phyloP scores from a whole-genome alignment of 2,113 vertebrate genomes.

The Archilochus colubris region DNA sequence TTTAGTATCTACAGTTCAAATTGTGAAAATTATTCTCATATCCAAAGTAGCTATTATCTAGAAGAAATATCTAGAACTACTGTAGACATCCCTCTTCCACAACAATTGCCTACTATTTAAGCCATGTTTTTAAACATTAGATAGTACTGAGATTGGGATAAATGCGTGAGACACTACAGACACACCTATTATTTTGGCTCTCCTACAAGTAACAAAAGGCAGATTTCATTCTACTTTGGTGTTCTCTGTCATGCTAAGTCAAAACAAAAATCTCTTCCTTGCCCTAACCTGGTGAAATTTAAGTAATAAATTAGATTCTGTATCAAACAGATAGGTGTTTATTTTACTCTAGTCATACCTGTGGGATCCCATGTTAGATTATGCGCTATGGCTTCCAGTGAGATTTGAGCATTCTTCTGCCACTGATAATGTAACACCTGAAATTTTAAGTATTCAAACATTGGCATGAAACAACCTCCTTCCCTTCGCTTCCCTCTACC shows the following conservation, averaged over 20 bases:
- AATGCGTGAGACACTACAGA: fast-evolving
- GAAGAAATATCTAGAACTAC: not conserved
- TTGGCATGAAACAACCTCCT: not conserved
- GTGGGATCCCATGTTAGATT: conserved; percentile 94
- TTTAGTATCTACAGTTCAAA: not conserved
- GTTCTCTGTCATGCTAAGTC: not conserved
- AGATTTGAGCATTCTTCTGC: conserved; percentile 94
- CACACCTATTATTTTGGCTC: not conserved
- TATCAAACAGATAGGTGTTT: not conserved
- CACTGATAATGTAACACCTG: conserved; percentile 90
- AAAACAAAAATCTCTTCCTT: not conserved
- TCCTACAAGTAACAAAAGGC: not conserved
- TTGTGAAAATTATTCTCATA: not conserved
- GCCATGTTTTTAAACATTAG: not conserved
- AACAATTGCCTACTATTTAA: not conserved
- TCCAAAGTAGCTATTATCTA: not conserved
- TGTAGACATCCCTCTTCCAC: not conserved
- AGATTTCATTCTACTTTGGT: not conserved
- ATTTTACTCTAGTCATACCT: conserved; percentile 76
- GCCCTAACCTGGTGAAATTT: not conserved
- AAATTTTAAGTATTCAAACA: conserved; percentile 20
- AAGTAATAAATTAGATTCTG: not conserved
- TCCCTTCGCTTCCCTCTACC: not conserved
- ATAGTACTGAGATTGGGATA: not conserved
- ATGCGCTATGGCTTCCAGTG: conserved; percentile 83